phyloP scores from a whole-genome alignment of 2,888 invertebrate genomes.

The Oxytorus armatus region DNA sequence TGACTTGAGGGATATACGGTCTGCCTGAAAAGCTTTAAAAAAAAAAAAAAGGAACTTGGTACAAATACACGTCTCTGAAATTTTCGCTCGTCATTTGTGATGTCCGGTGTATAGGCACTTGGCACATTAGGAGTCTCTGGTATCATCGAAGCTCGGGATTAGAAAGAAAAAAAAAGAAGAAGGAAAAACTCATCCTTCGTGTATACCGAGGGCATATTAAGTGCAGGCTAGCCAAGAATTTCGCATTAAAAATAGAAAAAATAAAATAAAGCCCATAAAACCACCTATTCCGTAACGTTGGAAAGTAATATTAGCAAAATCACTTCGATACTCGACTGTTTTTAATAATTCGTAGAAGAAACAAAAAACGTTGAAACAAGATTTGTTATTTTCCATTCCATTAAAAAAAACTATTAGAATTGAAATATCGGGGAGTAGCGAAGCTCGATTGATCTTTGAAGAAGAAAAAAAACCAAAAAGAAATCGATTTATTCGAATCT shows the following conservation, averaged over 20 bases:
- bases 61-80: conserved; percentile 66
- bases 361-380: background rate
- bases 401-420: conserved; percentile 34
- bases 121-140: conserved; percentile 46
- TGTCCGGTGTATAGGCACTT: conserved; percentile 49
- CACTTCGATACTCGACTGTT: conserved; percentile 44
- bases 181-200: conserved; percentile 34
- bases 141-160: conserved; percentile 48
- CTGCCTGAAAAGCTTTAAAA: conserved; percentile 68
- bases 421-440: conserved; percentile 37
- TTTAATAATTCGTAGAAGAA: conserved; percentile 28
- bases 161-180: conserved; percentile 31
- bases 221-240: conserved; percentile 36
- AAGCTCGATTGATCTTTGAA: conserved; percentile 46
- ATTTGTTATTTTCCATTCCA: conserved; percentile 24
- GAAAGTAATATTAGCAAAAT: conserved; percentile 70
- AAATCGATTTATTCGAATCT: conserved; percentile 40
- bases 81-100: conserved; percentile 56
- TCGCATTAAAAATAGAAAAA: conserved; percentile 13
- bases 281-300: conserved; percentile 70
- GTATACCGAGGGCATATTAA: too few relatives aligned
- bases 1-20: conserved; percentile 50
- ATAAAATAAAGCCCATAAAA: conserved; percentile 53
- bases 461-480: conserved; percentile 13
- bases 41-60: conserved; percentile 62